Evolutionary conservation across 2,113 vertebrate genomes (phyloP), one percentile per base, ranked within the genome.

Genomic region (Channa maculata): DNA sequence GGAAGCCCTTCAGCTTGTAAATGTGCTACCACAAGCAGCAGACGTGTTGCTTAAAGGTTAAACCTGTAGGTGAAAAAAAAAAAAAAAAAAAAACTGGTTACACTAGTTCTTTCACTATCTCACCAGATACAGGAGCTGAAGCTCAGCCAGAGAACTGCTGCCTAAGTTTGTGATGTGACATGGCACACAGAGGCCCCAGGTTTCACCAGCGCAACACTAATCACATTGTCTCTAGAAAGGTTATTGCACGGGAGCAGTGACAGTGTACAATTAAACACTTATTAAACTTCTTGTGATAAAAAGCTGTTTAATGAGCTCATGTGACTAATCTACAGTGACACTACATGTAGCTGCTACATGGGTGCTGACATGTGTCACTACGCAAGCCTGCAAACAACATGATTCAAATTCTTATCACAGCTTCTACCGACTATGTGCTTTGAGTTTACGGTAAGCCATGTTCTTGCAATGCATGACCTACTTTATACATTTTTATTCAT

Each of bases 71-170:
- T 49, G 60, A 64, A 41, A 62, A 78, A 92, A 24, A 24, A 24
- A 24, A 24, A 64, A 41, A 62, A 78, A 92, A 24, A 24, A 24
- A 24, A 24, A 92, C 88, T 52, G 83, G 91, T 88, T 66, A 33
- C 57, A 61, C 86, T 66, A 45, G 89, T 85, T 87, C 49, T 55
- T 45, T 61, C 24, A 8, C 3, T 44, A 46, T 66, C 66, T 13
- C 41, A 77, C 77, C 75, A 82, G 69, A 86, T 82, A 65, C 77
- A 81, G 43, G 7, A 51, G 43, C 12, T 41, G 67, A 58, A 65
- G 81, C 38, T 46, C 65, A 63, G 62, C 41, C 48, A 67, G 37
- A 59, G 39, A 55, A 80, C 10, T 4, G 34, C 45, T 6, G 57
- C 15, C 46, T 77, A 44, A n/a, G 8, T 58, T 8, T 73, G n/a